These are phyloP conservation scores for Hemibagrus guttatus DNA, from an alignment of 2,797 vertebrate species.

Conservation along the genomic window DNA sequence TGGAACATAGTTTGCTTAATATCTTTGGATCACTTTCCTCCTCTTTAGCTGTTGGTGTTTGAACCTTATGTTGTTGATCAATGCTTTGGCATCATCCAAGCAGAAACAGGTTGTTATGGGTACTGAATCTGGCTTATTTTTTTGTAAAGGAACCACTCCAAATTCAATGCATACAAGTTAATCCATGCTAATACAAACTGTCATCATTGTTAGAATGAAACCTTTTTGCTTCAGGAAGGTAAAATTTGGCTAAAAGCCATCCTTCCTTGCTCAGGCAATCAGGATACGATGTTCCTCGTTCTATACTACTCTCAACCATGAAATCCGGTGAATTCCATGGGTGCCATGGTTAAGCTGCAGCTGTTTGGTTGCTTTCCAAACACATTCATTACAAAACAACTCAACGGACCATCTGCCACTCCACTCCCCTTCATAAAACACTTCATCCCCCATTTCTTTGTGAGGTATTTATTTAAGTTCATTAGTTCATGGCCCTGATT, in stretches of 20 bases:
- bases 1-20: background rate
- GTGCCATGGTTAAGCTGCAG: conserved; percentile 62
- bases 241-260: background rate
- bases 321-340: conserved; percentile 30
- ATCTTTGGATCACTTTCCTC: background rate
- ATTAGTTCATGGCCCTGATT: conserved; percentile 30
- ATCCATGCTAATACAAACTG: background rate
- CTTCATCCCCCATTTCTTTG: conserved; percentile 9
- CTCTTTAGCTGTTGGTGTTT: background rate
- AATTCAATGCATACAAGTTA: background rate
- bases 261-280: background rate
- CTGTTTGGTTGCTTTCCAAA: conserved; percentile 68
- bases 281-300: conserved; percentile 22
- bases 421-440: conserved; percentile 37
- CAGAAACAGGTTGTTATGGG: background rate
- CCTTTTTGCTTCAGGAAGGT: background rate
- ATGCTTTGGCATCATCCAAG: background rate
- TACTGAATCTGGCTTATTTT: background rate
- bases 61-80: background rate
- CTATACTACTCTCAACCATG: conserved; percentile 25
- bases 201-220: background rate
- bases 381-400: conserved; percentile 67
- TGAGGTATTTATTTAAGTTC: conserved; percentile 34
- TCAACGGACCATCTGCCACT: conserved; percentile 64
- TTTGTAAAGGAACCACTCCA: background rate